Conservation (phyloP, 2,888 invertebrate genomes). For the Cacoxenus indagator region DNA sequence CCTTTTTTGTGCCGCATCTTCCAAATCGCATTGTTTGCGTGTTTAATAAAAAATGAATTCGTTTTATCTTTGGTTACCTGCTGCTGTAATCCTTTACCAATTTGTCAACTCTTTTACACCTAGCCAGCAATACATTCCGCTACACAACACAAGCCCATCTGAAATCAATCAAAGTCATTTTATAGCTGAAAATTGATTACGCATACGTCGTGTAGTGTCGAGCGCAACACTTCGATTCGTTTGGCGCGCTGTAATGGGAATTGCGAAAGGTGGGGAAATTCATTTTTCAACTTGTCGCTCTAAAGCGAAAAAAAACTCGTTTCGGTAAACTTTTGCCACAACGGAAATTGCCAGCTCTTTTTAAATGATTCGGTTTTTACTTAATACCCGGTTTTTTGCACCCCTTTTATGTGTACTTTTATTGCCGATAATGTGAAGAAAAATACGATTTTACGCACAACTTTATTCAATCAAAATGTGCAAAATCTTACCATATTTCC, state of each 20-base stretch:
- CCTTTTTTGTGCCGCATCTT: neutral
- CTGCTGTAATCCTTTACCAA: conserved; percentile 4
- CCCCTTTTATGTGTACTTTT: conserved; percentile 32
- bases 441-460: conserved; percentile 18
- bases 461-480: conserved; percentile 54
- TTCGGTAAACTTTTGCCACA: too few relatives aligned
- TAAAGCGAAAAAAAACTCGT: too few relatives aligned
- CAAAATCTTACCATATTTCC: neutral
- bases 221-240: neutral
- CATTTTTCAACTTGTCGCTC: too few relatives aligned
- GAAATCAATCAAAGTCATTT: conserved; percentile 49
- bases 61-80: neutral
- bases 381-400: conserved; percentile 1
- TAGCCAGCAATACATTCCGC: conserved; percentile 34
- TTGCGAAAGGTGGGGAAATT: too few relatives aligned
- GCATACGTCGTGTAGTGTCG: conserved; percentile 41
- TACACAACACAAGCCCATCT: neutral
- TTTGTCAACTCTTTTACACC: conserved; percentile 11
- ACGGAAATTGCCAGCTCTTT: conserved; percentile 14
- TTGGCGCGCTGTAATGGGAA: conserved; percentile 29
- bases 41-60: too few relatives aligned
- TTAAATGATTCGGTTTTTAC: neutral
- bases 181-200: conserved; percentile 43
- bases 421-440: conserved; percentile 34
- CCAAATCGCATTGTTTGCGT: neutral